Base-by-base conservation (phyloP, 1,140 invertebrate genomes). In the Holotrichia oblita region DNA sequence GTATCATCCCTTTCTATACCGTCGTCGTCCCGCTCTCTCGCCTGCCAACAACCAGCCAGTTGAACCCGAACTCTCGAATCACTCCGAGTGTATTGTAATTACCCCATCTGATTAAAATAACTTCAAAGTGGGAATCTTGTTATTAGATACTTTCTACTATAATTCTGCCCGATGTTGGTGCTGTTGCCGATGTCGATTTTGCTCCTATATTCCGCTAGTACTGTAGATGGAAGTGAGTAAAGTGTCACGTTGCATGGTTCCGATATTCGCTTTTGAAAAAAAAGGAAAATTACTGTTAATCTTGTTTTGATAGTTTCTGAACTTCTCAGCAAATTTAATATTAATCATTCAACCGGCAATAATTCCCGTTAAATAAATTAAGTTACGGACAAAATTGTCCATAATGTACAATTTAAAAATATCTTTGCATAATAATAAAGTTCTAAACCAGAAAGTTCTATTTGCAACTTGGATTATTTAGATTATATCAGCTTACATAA, bases 61-160 rank as follows among this genome's bases (percentile, higher is more conserved):
- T 27, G 73, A 44, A 41, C 41, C 73, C 73, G 73, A 44, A 74
- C 40, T 41, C 61, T 74, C 79, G 80, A 83, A 79, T 79, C 84
- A 81, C 79, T 85, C n/a, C 81, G 82, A 84, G 84, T 85, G 83
- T 85, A 83, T 83, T 82, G 83, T 83, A 84, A 85, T 85, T 85
- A 84, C 81, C 82, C 81, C 81, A 83, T 81, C 84, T 83, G 83
- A 85, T 85, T 85, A 85, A 85, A 85, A 85, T 85, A 85, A 83
- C 84, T 84, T 85, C 84, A 85, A 85, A 85, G 84, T 83, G 83
- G 82, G 84, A 85, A 85, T 84, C 83, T 84, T 83, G 84, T 85
- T 85, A 85, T 85, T 85, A 81, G 84, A 69, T 69, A 69, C 61
- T 69, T 69, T 69, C 61, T 69, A 69, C 20, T 24, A 69, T 69